Conservation (phyloP, 2,113 vertebrate genomes). For the Tautogolabrus adspersus region DNA sequence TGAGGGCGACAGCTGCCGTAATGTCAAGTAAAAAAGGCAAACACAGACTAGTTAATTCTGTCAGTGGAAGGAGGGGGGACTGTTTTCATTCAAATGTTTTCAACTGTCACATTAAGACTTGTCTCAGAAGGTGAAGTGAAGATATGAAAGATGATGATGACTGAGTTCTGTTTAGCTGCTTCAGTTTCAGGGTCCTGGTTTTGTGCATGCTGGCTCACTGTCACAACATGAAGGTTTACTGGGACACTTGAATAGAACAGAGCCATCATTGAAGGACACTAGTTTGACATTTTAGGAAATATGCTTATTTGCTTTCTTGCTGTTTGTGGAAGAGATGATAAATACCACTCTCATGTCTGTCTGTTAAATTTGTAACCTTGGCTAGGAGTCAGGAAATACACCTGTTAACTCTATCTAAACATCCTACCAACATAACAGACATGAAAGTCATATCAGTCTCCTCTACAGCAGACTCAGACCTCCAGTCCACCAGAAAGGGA, state of each 20-base stretch:
- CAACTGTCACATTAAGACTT: background rate
- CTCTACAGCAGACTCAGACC: background rate
- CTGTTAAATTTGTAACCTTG: background rate
- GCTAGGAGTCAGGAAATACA: background rate
- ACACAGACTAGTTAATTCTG: background rate
- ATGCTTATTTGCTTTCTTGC: background rate
- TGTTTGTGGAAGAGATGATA: too few relatives aligned
- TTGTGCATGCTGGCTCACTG: conserved; percentile 26
- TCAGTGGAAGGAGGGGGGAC: background rate
- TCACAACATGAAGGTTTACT: background rate
- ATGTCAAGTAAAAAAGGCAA: conserved; percentile 17
- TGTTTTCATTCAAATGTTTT: background rate
- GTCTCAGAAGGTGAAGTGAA: background rate
- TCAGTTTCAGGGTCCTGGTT: conserved; percentile 8
- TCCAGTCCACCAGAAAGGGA: too few relatives aligned
- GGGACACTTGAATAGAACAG: background rate
- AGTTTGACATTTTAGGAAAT: background rate
- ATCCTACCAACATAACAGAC: too few relatives aligned
- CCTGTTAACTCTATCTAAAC: too few relatives aligned
- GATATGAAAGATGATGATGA: background rate
- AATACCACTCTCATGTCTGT: background rate
- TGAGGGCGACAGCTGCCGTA: conserved; percentile 73
- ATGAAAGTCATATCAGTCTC: background rate
- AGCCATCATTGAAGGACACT: background rate
- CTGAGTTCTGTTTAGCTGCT: conserved; percentile 1